phyloP scores from a whole-genome alignment of 1,140 invertebrate species.

The Dreissena rostriformis region DNA sequence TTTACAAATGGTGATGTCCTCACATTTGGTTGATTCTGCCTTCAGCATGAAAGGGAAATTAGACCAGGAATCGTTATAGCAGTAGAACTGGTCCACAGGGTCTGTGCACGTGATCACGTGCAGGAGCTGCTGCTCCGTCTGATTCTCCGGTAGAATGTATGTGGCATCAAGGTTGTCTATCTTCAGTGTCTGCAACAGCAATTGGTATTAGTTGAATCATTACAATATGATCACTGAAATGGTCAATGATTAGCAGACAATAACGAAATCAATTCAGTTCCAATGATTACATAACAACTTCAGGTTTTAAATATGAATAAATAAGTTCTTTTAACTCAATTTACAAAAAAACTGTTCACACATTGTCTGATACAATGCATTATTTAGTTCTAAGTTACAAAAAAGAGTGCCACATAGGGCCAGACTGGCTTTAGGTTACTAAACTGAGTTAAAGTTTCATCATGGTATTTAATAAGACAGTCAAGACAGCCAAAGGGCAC shows the following conservation, averaged over 20 bases:
- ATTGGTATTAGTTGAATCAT: no score
- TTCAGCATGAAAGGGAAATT: slow-evolving; percentile 26
- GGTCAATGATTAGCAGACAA: no score
- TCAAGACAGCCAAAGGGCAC: no score
- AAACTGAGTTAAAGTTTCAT: background rate
- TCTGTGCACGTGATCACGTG: slow-evolving; percentile 31
- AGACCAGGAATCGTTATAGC: slow-evolving; percentile 6
- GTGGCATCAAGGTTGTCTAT: slow-evolving; percentile 35
- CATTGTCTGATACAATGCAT: no score
- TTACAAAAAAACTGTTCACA: no score
- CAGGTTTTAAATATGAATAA: background rate
- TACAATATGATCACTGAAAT: no score
- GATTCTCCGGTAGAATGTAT: background rate
- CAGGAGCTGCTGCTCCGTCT: background rate
- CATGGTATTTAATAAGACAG: no score
- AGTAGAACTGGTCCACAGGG: slow-evolving; percentile 40
- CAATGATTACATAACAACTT: no score
- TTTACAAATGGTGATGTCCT: background rate
- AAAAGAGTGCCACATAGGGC: no score
- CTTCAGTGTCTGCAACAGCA: slow-evolving; percentile 5
- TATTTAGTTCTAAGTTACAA: no score
- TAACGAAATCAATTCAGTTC: no score
- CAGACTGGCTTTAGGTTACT: background rate
- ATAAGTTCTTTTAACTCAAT: no score
- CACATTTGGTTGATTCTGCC: slow-evolving; percentile 15